Evolutionary conservation across 92 coral and sea anemone species (phyloP), one percentile per base, ranked within the genome.

Genomic region (Palythoa caribaeorum): DNA sequence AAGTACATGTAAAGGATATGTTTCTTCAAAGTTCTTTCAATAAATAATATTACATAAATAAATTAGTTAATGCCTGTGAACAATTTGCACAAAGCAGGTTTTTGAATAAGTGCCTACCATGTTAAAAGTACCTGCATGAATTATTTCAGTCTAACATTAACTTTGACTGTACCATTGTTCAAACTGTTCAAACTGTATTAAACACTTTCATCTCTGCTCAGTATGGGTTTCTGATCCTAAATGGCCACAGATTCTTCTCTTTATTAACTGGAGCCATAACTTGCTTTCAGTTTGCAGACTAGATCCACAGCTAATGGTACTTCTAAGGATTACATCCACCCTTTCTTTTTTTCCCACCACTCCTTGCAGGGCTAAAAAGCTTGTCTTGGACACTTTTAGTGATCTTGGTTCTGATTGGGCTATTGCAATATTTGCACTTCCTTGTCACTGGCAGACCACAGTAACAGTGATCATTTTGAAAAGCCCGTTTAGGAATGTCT

Each of bases 371-470:
- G 60, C 60, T 54, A 54, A 54, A 19, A 39, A 4, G 28, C 69
- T 9, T 85, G 19, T 88, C 78, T 81, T 81, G 74, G 47, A 80
- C 83, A 73, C 88, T 88, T 15, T 60, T 71, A 69, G 71, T 63
- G 68, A 59, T 89, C 50, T 78, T 71, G 66, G 80, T 77, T 79
- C 92, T 84, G 75, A 54, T 17, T 90, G 76, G 86, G 79, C 83
- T 71, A 50, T 84, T 79, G 73, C 87, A 90, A 78, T 84, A 90
- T 76, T 77, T 78, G 88, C 89, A 90, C 73, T 69, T 83, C 69
- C 68, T 85, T 50, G 75, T 19, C 83, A 76, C 76, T 76, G 89
- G 77, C 74, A 84, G 88, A 71, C 89, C 92, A 90, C 89, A 85
- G 84, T 84, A 84, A 57, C 92, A 90, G 84, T 75, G 83, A 78